Evolutionary conservation across 2,797 vertebrate genomes (phyloP), one percentile per base, ranked within the genome.

Genomic region (Pteropus rufus): DNA sequence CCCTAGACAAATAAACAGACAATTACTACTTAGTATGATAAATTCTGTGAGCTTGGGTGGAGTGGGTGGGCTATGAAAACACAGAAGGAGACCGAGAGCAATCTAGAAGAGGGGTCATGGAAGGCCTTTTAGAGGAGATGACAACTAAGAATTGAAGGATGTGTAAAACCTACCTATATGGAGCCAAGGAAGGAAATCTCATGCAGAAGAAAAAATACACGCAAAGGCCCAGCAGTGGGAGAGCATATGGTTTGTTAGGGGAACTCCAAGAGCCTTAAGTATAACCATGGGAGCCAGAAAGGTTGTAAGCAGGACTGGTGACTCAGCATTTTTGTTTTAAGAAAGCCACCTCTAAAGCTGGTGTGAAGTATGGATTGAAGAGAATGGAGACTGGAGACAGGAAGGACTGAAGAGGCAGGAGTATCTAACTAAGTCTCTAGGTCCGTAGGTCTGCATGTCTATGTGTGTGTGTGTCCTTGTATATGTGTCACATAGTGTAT

Each of bases 321-420:
- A 75, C 39, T 91, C n/a, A 58, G 39, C 29, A 49, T 46, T 87
- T 92, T 84, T 73, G 18, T 87, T 94, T 87, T 92, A 84, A 84
- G 24, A 79, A 96, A 82, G 19, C 88, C n/a, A 56, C 62, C 92
- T 89, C 21, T 31, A 93, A 15, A 58, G 79, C 3, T 96, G 24
- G 18, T 82, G 10, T 85, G 75, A 26, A 69, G 14, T 65, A 34
- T 80, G 52, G 5, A 88, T 88, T 91, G 52, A 73, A 94, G n/a
- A 87, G 56, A 60, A 16, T n/a, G 67, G n/a, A 75, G 36, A 69
- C 64, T 75, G 64, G 24, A 87, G 41, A 64, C 7, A 41, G 54
- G 52, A 89, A 62, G 11, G 26, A 80, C 21, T 46, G 24, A 83
- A 46, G 21, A 88, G 11, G 52, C 8, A 77, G 46, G 44, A 73